A percentile compares a stretch with the other conserved stretches of the same genome.
phyloP scores from a whole-genome alignment of 2,113 vertebrate genomes.

The Paralichthys olivaceus region DNA sequence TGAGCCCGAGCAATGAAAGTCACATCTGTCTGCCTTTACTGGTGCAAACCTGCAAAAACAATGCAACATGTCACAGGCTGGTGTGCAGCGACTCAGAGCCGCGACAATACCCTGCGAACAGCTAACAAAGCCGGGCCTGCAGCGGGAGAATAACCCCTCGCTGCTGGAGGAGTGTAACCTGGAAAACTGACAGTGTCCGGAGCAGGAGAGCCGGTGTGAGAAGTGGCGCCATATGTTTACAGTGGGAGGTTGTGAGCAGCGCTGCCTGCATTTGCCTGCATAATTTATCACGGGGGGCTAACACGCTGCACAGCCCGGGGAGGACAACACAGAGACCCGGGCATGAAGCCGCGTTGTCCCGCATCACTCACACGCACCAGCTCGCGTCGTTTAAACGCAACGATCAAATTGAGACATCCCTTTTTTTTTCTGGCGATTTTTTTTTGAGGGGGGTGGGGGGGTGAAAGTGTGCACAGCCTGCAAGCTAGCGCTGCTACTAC shows the following conservation, averaged over 20 bases:
- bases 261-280: conserved; percentile 54
- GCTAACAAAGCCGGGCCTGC: conserved; percentile 1
- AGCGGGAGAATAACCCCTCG: not conserved
- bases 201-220: conserved; percentile 12
- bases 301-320: not conserved
- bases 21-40: not conserved
- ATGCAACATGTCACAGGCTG: not conserved
- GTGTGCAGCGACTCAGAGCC: not conserved
- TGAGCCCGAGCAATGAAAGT: not conserved
- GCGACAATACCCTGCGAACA: not conserved
- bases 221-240: conserved; percentile 60
- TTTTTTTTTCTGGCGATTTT: conserved; percentile 19
- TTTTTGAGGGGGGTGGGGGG: not conserved
- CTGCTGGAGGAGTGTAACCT: not conserved
- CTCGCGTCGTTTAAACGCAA: not conserved
- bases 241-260: conserved; percentile 34
- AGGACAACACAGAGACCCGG: not conserved
- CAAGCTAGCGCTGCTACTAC: conserved; percentile 63
- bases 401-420: not conserved
- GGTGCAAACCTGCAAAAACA: not conserved
- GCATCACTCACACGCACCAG: not conserved
- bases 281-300: conserved; percentile 34
- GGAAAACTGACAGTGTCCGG: not conserved
- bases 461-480: conserved; percentile 36
- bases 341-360: not conserved